Evolutionary conservation across 2,888 invertebrate species (phyloP), one percentile per base, ranked within the genome.

Genomic region (Microplitis manilae): DNA sequence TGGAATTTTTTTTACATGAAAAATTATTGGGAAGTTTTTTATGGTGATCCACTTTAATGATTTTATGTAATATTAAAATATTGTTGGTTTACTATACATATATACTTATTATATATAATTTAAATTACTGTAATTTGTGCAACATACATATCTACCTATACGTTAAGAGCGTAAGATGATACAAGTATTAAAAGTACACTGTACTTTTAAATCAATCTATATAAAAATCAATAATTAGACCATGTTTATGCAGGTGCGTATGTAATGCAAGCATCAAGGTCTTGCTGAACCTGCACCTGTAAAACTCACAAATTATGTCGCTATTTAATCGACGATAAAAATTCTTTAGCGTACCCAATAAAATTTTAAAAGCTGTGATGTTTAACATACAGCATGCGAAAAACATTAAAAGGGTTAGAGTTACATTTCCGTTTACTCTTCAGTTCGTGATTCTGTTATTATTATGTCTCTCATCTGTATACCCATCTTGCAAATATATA

Each of bases 41-140:
- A 30, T 30, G 2, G 30, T 30, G 30, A 30, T 30, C 30, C 30
- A 20, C 2, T 30, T 17, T 68, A 6, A 17, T 17, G 8, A 20
- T 17, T 68, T 30, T 8, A 65, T 41, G 41, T 39, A 38, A 17
- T 17, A 13, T 68, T 17, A 41, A 68, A 68, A 41, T 41, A 9
- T 6, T 9, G 41, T 68, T 68, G 6, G 50, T 68, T 68, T 41
- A 15, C 40, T 68, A 30, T 30, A 30, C 30, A 2, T 2, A 30
- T 20, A 5, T 17, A 41, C 50, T 67, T 30, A 40, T 41, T 9
- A 41, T 15, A 68, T 17, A 39, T 68, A 17, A 9, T 7, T 20
- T 20, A 68, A 68, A 68, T 15, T 68, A 68, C 68, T 68, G 17
- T 68, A 68, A 68, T 68, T 68, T 68, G 39, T 67, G n/a, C 6